Conservation (phyloP, 2,113 vertebrate genomes). For the Vimba vimba region DNA sequence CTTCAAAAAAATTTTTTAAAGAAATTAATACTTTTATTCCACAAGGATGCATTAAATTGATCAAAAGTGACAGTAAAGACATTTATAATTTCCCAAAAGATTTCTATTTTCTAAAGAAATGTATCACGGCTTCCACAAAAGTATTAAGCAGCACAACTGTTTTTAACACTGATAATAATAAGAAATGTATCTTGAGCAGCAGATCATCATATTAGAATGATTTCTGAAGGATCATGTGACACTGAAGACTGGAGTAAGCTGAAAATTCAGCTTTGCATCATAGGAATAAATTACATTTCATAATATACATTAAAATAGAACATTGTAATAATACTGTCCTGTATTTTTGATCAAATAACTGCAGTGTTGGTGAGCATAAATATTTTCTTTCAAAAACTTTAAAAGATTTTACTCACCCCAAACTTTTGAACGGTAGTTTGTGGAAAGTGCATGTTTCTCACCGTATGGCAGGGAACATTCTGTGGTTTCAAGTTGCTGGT, state of each 20-base stretch:
- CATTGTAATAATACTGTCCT: not conserved
- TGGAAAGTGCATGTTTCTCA: conserved; percentile 66
- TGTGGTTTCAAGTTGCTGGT: conserved; percentile 80
- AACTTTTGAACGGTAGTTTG: not conserved
- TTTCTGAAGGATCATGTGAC: not conserved
- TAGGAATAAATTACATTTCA: not conserved
- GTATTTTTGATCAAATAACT: not conserved
- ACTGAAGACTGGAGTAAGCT: not conserved
- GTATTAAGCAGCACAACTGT: too few species aligned
- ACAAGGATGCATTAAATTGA: not conserved
- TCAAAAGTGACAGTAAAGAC: not conserved
- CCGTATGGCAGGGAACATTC: conserved; percentile 89
- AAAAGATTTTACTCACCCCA: not conserved
- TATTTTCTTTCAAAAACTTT: not conserved
- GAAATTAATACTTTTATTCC: not conserved
- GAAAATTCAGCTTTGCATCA: not conserved
- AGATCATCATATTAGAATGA: not conserved
- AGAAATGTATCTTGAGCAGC: not conserved
- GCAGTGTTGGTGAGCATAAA: not conserved
- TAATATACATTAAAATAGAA: not conserved
- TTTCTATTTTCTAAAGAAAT: not conserved
- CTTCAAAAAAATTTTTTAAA: not conserved
- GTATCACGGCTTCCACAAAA: too few species aligned
- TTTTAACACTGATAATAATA: not conserved
- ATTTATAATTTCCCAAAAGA: not conserved